Evolutionary conservation across 1,140 invertebrate genomes (phyloP), one percentile per base, ranked within the genome.

Genomic region (Drosophila bocqueti): DNA sequence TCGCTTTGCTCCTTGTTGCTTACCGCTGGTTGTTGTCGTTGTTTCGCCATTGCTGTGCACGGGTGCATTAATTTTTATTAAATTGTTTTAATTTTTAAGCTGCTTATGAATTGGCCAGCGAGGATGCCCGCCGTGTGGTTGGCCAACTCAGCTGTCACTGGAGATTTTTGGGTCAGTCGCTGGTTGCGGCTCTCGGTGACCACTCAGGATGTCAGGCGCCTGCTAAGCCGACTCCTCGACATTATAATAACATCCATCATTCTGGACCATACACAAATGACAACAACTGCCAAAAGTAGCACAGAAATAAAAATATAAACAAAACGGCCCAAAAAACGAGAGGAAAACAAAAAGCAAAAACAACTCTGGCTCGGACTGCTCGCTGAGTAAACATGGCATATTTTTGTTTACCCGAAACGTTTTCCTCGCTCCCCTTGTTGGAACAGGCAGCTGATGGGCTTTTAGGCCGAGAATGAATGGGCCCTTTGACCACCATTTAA

Each of bases 191-290:
- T 38, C 21, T 43, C 36, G 7, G 46, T 29, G 29, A 60, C 50
- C 74, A 71, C 65, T 72, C 68, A 74, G 71, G 68, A 74, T 60
- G 31, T 61, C 71, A 50, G 75, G 76, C 76, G 58, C 65, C 76
- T 58, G 76, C 65, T 78, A 59, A 79, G 76, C 76, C 57, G 38
- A 40, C 76, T 54, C 65, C 57, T 65, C 77, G 61, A 85, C 69
- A 89, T 89, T 89, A 89, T 79, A 90, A 89, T 85, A 85, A 89
- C 85, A 89, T 89, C 85, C 85, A 89, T 89, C 85, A 89, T 82
- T 38, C 49, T 58, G 71, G 78, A 76, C 84, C 78, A 72, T 61
- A 80, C 57, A 68, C 61, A 66, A 79, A 73, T 86, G 79, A 86
- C 79, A 77, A 79, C 66, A 63, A 79, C 60, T 79, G 76, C 49